Base-by-base conservation (phyloP, 2,113 vertebrate genomes). In the Lanius collurio region DNA sequence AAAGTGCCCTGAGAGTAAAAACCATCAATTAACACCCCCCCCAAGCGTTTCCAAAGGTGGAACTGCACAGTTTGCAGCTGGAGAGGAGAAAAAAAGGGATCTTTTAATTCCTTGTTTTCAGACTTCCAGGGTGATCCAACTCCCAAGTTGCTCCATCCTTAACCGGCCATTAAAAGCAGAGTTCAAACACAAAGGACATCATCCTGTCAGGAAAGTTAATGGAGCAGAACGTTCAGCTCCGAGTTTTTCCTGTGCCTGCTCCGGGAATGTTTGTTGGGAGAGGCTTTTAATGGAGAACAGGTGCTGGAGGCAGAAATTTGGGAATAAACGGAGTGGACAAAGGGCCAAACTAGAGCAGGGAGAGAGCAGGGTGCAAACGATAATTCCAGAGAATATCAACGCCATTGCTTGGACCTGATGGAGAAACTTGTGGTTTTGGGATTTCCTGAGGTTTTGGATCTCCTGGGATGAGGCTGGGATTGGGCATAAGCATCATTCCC, bases 261-360 rank as follows among this genome's bases (percentile, higher is more conserved):
- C 62, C 6, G 6, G 69, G 60, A 93, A 94, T 15, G n/a, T 60
- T 88, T 46, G 13, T 27, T 83, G 33, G 59, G 57, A 80, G 67
- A 81, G 35, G 27, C 21, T 80, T 85, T 94, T 95, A 95, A 97
- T 88, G 78, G 22, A 69, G 65, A 95, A n/a, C 95, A 96, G 96
- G 93, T 94, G 93, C 62, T 77, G 92, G 65, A 64, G 65, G 77
- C 49, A 65, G 86, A 70, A 91, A 83, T 63, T 49, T 11, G 67
- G 84, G 92, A 92, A 52, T 59, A 57, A 87, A 77, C 9, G 16
- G 74, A 47, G 74, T 8, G 62, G 75, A 35, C 31, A 56, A 49
- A 64, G 12, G 15, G 42, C n/a, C 46, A 28, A 28, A 85, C 17
- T 0, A 23, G 68, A 39, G 53, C 47, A 23, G 41, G 22, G 52